Base-by-base conservation (phyloP, 2,888 invertebrate genomes). In the Xanthorhoe designata region DNA sequence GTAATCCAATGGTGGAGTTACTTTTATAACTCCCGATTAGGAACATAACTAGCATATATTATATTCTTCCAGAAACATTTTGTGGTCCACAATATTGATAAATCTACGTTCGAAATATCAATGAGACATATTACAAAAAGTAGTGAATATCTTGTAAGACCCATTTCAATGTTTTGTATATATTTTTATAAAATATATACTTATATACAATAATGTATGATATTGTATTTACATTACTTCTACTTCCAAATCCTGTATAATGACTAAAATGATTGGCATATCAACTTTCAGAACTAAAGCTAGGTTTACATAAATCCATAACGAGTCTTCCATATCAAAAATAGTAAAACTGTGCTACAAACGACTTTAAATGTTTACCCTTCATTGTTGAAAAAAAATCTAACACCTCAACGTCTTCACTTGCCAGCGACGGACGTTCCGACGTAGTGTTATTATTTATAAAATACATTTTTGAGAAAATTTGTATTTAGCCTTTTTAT, bases 301-400 rank as follows among this genome's bases (percentile, higher is more conserved):
- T 87, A 90, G 87, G 84, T 88, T 83, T 83, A 85, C 79, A 75
- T 78, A 84, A 86, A 89, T 86, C 84, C 80, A 87, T 85, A 81
- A 87, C 84, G 84, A 86, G 90, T 94, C 94, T 94, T 94, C 94
- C 94, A 94, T 94, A 94, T 94, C 93, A 89, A 90, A 89, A 89
- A 91, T 90, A 91, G 90, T 82, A 82, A 55, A 61, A 80, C 86
- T 85, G 88, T 85, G 86, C 88, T 91, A 89, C 85, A 84, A 82
- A 83, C 85, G 83, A 82, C 78, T 84, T 83, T 82, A 70, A 72
- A 72, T 59, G 64, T 64, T 66, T 62, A 69, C 62, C 69, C 61
- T 64, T 71, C 65, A 59, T 45, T 47, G 42, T 61, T 45, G 51
- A 42, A 61, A 59, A 61, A 54, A 13, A 42, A 4, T 38, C 7